Evolutionary conservation across 2,113 vertebrate species (phyloP).

Genomic region (Ursus arctos): DNA sequence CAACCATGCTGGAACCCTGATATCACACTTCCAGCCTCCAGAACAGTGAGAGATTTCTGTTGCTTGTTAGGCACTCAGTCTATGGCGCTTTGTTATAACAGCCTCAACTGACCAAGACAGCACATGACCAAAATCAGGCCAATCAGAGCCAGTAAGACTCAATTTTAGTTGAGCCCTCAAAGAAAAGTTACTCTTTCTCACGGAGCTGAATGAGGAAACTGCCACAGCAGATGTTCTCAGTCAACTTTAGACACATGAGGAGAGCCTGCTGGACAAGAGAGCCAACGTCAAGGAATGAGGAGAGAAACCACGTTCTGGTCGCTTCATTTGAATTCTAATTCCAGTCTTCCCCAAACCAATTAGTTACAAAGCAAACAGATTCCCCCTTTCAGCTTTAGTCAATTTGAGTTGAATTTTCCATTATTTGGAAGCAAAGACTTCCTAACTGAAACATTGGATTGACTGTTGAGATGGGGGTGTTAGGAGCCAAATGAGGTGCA

Average conservation of each 20-base stretch:
- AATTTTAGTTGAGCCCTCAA: neutral
- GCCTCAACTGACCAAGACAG: neutral
- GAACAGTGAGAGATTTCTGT: neutral
- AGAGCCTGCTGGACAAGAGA: neutral
- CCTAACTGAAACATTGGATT: neutral
- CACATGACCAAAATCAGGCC: neutral
- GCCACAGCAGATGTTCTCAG: neutral
- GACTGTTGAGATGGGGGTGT: neutral
- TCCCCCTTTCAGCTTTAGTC: neutral
- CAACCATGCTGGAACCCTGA: neutral
- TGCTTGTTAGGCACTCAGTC: neutral
- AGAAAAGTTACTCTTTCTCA: constrained; percentile 6
- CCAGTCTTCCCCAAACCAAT: neutral
- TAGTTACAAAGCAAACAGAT: constrained; percentile 36
- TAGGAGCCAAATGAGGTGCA: neutral
- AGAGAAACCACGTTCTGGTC: neutral
- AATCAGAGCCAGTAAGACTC: neutral
- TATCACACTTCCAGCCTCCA: neutral
- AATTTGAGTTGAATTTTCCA: constrained; percentile 19
- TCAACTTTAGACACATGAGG: neutral
- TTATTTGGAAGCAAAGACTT: constrained; percentile 18
- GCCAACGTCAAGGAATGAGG: neutral
- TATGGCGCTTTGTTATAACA: neutral
- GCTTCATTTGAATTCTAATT: neutral
- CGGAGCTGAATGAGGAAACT: neutral